Percentiles rank a stretch among this genome's conserved stretches.
Evolutionary conservation across 2,888 invertebrate species (phyloP).

Genomic region (Drosophila lutescens): DNA sequence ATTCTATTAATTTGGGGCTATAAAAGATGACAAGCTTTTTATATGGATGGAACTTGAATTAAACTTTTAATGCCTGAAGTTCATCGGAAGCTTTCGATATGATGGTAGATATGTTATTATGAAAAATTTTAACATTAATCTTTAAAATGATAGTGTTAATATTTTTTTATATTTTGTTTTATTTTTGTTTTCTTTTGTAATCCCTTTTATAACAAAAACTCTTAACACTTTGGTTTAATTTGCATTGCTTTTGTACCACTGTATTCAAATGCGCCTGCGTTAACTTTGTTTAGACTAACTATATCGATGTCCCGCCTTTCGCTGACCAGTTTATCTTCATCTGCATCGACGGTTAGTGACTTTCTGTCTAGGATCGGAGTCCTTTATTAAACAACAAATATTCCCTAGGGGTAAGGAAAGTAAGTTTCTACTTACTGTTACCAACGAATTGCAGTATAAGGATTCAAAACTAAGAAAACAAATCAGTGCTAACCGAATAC

Average conservation of each 20-base stretch:
- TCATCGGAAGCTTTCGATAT: background rate
- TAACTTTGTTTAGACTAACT: constrained; percentile 34
- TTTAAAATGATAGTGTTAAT: too few relatives aligned
- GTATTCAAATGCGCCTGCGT: constrained; percentile 33
- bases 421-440: background rate
- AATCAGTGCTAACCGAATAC: background rate
- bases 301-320: constrained; percentile 15
- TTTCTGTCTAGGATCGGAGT: constrained; percentile 6
- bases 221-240: background rate
- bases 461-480: background rate
- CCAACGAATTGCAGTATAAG: background rate
- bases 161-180: fast-evolving
- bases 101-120: background rate
- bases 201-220: background rate
- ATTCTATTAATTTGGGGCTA: too few relatives aligned
- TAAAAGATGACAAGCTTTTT: constrained; percentile 1
- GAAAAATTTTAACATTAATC: background rate
- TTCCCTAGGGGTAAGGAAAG: too few relatives aligned
- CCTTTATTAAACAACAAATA: background rate
- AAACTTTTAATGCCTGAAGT: background rate
- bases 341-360: constrained; percentile 31
- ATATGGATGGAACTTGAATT: background rate
- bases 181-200: background rate
- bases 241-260: background rate
- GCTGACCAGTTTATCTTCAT: constrained; percentile 35